Evolutionary conservation across 2,888 invertebrate genomes (phyloP).

Genomic region (Bimastos eiseni): DNA sequence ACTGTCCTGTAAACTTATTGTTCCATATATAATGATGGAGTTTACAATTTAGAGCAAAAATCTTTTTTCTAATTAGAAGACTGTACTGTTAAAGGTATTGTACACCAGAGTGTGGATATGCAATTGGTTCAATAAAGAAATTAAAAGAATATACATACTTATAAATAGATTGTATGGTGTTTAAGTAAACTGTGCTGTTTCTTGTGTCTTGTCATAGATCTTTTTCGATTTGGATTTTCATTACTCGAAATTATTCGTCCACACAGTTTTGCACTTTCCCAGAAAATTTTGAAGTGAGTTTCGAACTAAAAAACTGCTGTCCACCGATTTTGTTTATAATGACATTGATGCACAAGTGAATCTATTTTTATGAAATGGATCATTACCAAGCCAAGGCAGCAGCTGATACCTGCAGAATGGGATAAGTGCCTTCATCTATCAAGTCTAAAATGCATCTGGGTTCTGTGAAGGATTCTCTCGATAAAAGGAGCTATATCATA

Average conservation of each 20-base stretch:
- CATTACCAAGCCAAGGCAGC: not conserved
- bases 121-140: too few relatives aligned
- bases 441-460: not conserved
- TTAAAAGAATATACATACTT: too few relatives aligned
- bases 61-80: not conserved
- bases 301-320: not conserved
- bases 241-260: not conserved
- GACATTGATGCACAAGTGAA: not conserved
- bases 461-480: not conserved
- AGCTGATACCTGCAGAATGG: not conserved
- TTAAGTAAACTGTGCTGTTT: too few relatives aligned
- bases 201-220: not conserved
- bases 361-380: not conserved
- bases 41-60: not conserved
- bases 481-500: not conserved
- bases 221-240: not conserved
- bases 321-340: not conserved
- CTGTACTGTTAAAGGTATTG: too few relatives aligned
- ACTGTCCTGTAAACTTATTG: not conserved
- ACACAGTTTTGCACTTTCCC: not conserved
- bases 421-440: not conserved
- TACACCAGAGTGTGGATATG: too few relatives aligned
- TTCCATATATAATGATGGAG: not conserved
- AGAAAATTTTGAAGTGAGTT: not conserved
- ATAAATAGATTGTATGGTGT: too few relatives aligned